A percentile compares a stretch with the other conserved stretches of the same genome.
These are phyloP conservation scores for Crocallis elinguaria DNA, from an alignment of 2,888 invertebrate genomes.

Conservation along the genomic window DNA sequence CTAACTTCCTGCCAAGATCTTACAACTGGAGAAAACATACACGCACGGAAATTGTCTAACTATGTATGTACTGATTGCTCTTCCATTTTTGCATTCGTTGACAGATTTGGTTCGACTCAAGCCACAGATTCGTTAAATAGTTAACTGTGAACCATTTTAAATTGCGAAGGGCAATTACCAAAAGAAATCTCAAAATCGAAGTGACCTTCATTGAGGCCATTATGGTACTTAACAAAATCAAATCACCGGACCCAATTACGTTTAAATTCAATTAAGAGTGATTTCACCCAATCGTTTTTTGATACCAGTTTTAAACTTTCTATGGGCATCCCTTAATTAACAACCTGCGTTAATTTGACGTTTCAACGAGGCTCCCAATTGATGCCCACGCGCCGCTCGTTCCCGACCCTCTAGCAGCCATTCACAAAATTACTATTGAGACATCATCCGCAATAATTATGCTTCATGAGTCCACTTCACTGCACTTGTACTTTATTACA, in stretches of 20 bases:
- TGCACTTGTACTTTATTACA: conserved; percentile 36
- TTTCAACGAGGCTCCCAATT: conserved; percentile 75
- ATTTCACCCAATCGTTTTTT: not conserved
- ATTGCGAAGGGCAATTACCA: too few relatives aligned
- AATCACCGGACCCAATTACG: not conserved
- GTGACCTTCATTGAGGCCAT: too few relatives aligned
- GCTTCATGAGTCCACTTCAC: conserved; percentile 46
- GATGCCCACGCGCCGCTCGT: conserved; percentile 70
- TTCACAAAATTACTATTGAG: conserved; percentile 76
- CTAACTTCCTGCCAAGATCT: too few relatives aligned
- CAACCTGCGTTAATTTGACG: conserved; percentile 67
- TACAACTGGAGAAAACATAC: too few relatives aligned
- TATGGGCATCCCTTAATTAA: conserved; percentile 61
- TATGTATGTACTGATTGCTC: too few relatives aligned
- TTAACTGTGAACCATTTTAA: too few relatives aligned
- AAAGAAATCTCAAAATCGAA: too few relatives aligned
- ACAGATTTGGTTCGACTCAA: too few relatives aligned
- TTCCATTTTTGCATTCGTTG: too few relatives aligned
- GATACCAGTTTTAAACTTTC: not conserved
- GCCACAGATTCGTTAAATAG: too few relatives aligned
- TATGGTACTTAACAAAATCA: not conserved
- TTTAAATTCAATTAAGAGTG: not conserved
- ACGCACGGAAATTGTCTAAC: too few relatives aligned
- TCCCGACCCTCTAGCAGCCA: conserved; percentile 64
- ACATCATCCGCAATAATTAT: conserved; percentile 70